phyloP scores from a whole-genome alignment of 2,113 vertebrate species.

The Tringa solitaria region DNA sequence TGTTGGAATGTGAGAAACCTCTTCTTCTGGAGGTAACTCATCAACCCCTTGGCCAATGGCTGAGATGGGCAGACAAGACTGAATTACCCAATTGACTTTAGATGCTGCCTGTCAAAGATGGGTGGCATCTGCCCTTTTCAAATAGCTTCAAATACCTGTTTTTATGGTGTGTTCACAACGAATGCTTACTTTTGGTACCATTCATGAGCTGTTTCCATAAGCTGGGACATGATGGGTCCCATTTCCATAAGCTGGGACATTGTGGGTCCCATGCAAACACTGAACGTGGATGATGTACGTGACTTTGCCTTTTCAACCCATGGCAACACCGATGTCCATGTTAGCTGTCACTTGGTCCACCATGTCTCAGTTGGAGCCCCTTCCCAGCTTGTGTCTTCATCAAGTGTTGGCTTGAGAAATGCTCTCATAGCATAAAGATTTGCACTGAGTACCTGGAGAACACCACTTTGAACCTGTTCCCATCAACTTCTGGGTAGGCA shows the following conservation, averaged over 20 bases:
- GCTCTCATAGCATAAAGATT: background rate
- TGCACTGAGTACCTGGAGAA: background rate
- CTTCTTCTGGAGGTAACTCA: background rate
- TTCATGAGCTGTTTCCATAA: background rate
- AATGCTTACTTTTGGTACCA: background rate
- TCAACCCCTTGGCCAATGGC: background rate
- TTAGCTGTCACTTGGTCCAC: background rate
- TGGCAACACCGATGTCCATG: rapidly evolving
- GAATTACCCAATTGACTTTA: background rate
- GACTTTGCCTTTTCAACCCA: background rate
- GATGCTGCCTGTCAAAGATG: background rate
- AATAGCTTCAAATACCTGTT: background rate
- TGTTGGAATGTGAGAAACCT: background rate
- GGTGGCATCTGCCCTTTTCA: background rate
- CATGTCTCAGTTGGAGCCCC: rapidly evolving
- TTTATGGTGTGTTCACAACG: background rate
- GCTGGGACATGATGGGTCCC: background rate
- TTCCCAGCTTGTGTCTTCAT: background rate
- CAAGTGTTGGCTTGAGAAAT: background rate
- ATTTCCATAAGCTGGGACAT: background rate
- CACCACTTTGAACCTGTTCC: background rate
- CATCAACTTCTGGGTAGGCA: background rate
- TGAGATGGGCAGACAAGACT: background rate
- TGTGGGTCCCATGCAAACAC: background rate
- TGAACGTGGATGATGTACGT: rapidly evolving